Percentiles rank a stretch among this genome's conserved stretches.
These are phyloP conservation scores for Epinephelus fuscoguttatus DNA, from an alignment of 2,113 vertebrate species.

Conservation along the genomic window DNA sequence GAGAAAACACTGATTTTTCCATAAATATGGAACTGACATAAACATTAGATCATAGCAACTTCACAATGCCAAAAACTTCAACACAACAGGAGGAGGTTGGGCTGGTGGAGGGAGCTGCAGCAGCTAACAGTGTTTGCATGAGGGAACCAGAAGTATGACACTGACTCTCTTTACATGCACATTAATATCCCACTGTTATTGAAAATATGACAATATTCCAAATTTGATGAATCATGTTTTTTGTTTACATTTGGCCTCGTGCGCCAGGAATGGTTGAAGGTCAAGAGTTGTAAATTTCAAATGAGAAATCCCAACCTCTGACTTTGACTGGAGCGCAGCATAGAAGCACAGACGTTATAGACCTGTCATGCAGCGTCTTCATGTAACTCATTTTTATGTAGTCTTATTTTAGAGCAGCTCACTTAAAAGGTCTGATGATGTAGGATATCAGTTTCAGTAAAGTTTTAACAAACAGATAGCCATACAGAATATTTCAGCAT, in stretches of 20 bases:
- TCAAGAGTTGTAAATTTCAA: too few relatives aligned
- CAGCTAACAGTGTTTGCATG: not conserved
- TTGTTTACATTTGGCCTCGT: too few relatives aligned
- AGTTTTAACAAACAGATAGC: not conserved
- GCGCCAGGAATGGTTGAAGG: too few relatives aligned
- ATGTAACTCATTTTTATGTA: not conserved
- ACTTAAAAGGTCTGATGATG: not conserved
- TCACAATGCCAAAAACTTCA: not conserved
- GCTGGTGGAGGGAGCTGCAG: not conserved
- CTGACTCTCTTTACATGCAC: too few relatives aligned
- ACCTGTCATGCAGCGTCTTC: not conserved
- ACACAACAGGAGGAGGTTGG: not conserved
- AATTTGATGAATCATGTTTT: too few relatives aligned
- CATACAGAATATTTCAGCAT: not conserved
- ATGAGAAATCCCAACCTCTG: too few relatives aligned
- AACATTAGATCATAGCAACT: not conserved
- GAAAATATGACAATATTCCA: too few relatives aligned
- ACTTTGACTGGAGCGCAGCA: too few relatives aligned
- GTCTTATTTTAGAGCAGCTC: not conserved
- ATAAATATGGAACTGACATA: not conserved
- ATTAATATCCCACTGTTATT: too few relatives aligned
- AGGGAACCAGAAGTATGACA: not conserved
- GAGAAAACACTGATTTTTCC: not conserved
- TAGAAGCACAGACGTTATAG: not conserved
- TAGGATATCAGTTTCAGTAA: too few relatives aligned